Evolutionary conservation across 2,113 vertebrate species (phyloP), one percentile per base, ranked within the genome.

Genomic region (Plecturocebus donacophilus): DNA sequence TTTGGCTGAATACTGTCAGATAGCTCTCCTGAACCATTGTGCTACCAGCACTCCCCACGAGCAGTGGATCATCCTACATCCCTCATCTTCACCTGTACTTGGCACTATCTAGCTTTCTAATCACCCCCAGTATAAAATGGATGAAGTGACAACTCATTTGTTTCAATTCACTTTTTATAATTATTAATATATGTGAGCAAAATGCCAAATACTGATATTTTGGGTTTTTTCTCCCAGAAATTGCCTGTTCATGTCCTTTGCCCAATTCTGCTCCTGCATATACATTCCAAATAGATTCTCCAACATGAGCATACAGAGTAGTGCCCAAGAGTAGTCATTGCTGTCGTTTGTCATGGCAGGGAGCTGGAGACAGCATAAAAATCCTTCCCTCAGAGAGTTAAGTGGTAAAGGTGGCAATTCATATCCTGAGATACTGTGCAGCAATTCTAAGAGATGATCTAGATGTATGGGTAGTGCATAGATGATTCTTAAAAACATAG

Each of bases 201-300:
- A 89, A 25, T 64, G 45, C 79, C 45, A 89, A 52, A 87, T 83
- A 25, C 19, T 73, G 66, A 21, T 73, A 38, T 49, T 86, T 77
- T 73, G 66, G 10, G 32, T 58, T 95, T 89, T 88, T 30, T 75
- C 11, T 92, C 93, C 45, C 81, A 75, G 76, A 93, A 93, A 90
- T 38, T 64, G 38, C 30, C 84, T 86, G 32, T 83, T 90, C 38
- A 23, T 87, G 4, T 95, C 80, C 19, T 94, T 79, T 54, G 58
- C 45, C 54, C 45, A 58, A 1, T 92, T 93, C n/a, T 68, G 2
- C 8, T 73, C 49, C 73, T 66, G 4, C 10, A 5, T 9, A 25
- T 52, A 14, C 66, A 6, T 73, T 96, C 35, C 66, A 91, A 89
- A 38, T 12, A 30, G 42, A 47, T 76, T 76, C 73, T 76, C 38